A percentile compares a stretch with the other conserved stretches of the same genome.
These are phyloP conservation scores for Pseudochromis fuscus DNA, from an alignment of 2,797 vertebrate genomes.

Conservation along the genomic window DNA sequence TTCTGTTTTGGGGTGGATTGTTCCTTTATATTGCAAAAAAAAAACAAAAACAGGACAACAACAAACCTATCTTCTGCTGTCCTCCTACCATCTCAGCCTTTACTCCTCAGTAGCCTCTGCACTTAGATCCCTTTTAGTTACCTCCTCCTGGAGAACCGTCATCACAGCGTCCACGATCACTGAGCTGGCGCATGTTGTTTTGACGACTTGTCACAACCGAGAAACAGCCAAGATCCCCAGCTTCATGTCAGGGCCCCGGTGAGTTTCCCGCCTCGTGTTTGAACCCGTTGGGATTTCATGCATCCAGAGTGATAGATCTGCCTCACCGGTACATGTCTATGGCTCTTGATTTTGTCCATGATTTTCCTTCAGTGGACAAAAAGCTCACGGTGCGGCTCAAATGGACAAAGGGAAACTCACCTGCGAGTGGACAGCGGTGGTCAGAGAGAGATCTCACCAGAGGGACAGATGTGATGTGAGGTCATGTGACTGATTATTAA, in stretches of 20 bases:
- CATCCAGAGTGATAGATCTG: slow-evolving; percentile 47
- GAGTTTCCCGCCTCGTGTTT: slow-evolving; percentile 15
- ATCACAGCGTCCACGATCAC: too few relatives aligned
- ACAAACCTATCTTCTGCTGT: too few relatives aligned
- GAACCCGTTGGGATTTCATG: slow-evolving; percentile 7
- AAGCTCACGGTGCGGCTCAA: slow-evolving; percentile 1
- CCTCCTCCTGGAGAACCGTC: too few relatives aligned
- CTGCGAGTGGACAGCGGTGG: not conserved
- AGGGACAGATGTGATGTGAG: not conserved
- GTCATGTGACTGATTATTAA: slow-evolving; percentile 13
- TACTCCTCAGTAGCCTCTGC: slow-evolving; percentile 4
- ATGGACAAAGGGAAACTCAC: not conserved
- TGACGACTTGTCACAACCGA: too few relatives aligned
- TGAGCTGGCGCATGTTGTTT: too few relatives aligned
- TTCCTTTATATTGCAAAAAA: slow-evolving; percentile 1
- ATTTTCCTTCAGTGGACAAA: not conserved
- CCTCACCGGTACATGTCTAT: slow-evolving; percentile 32
- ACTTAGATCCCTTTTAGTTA: too few relatives aligned
- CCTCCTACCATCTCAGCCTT: slow-evolving; percentile 36
- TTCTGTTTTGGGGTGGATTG: slow-evolving; percentile 33
- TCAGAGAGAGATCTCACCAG: not conserved
- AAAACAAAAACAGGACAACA: too few relatives aligned
- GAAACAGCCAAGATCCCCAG: too few relatives aligned
- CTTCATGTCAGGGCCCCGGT: too few relatives aligned
- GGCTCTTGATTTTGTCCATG: slow-evolving; percentile 49